These are phyloP conservation scores for Asbolus verrucosus DNA, from an alignment of 1,140 invertebrate genomes.

Conservation along the genomic window DNA sequence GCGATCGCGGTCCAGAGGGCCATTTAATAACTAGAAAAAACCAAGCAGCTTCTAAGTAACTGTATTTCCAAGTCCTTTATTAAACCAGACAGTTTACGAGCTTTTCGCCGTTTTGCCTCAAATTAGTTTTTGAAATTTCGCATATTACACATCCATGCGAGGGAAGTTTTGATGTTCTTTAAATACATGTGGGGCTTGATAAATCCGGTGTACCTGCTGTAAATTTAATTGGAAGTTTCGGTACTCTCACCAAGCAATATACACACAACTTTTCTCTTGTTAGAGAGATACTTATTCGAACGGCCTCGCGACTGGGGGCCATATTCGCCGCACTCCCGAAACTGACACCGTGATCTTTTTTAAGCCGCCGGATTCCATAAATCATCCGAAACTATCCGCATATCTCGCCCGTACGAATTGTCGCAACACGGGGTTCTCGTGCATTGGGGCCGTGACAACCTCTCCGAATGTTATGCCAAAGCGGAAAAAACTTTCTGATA, in stretches of 20 bases:
- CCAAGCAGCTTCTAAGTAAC: no score
- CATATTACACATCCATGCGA: slow-evolving; percentile 1
- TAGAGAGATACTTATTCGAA: no score
- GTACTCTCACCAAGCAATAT: no score
- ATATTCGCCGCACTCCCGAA: background rate
- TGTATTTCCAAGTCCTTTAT: slow-evolving; percentile 6
- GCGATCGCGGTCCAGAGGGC: no score
- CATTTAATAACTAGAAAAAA: no score
- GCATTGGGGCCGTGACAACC: background rate
- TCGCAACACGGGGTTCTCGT: slow-evolving; percentile 12
- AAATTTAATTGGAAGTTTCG: slow-evolving; percentile 10
- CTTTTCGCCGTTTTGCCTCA: background rate
- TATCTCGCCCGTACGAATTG: slow-evolving; percentile 1
- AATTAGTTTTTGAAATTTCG: slow-evolving; percentile 18
- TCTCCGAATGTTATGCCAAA: no score
- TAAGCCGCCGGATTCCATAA: slow-evolving; percentile 6
- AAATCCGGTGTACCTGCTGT: no score
- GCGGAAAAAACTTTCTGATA: no score
- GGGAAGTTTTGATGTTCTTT: slow-evolving; percentile 14
- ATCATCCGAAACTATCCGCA: slow-evolving; percentile 8
- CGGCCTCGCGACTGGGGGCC: no score
- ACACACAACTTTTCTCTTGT: no score
- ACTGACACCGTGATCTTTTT: slow-evolving; percentile 5
- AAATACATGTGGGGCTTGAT: no score
- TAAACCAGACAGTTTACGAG: slow-evolving; percentile 21